Evolutionary conservation across 30 jellyfish, hydroid and myxozoan species (phyloP), one percentile per base, ranked within the genome.

Genomic region (Euphysa ruthae): DNA sequence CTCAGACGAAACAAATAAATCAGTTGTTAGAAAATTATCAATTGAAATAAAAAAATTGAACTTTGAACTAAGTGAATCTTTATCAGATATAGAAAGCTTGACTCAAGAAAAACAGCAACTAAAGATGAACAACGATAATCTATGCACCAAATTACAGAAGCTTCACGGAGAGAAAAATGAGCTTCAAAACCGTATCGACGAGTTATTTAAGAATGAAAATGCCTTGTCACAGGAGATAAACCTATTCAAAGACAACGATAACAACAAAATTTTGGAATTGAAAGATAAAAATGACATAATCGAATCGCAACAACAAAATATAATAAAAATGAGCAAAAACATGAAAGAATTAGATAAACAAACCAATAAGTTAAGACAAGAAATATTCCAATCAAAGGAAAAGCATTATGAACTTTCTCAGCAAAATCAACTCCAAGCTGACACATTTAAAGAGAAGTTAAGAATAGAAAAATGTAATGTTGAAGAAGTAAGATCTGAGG

Each of bases 1-100:
- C 7, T 31, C 42, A 20, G 72, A 58, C 62, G 33, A 63, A 63
- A 24, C 72, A 2, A 34, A 28, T 4, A 34, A 63, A 32, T 42
- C 34, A 35, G 42, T 1, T 35, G 77, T 13, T 15, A 49, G 38
- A 63, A 63, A 35, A 34, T 16, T 35, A 0, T 8, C 29, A 1
- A 18, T 43, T 4, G 38, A 63, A 63, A 32, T 46, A n/a, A 49
- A 63, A 46, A 46, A 46, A 46, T 4, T 46, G 4, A 46, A 46
- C 28, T 46, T 46, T 4, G 60, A 46, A 46, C 60, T 46, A 4
- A 29, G 28, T 46, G 60, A 46, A n/a, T 46, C 60, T 3, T 25
- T 29, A 46, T 25, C 60, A n/a, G 60, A 46, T 46, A 46, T 46
- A 5, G 10, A 46, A 3, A 46, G 60, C 60, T 2, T 46, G 8